These are phyloP conservation scores for Boloria selene DNA, from an alignment of 2,888 invertebrate species.

Conservation along the genomic window DNA sequence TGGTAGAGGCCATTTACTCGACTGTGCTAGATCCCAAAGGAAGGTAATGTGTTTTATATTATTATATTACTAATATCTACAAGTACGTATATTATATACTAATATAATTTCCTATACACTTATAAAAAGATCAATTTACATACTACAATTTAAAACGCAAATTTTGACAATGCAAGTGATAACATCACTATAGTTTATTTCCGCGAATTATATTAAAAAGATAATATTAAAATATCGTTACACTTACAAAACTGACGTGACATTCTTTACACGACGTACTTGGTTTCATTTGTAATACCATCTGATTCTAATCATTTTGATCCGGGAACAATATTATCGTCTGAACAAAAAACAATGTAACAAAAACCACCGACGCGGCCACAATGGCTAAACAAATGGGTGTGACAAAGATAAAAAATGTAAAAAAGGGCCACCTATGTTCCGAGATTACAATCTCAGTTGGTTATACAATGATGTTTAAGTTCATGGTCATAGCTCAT, in stretches of 20 bases:
- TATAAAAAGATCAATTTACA: too few species aligned
- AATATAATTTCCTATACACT: too few species aligned
- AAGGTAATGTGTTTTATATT: too few species aligned
- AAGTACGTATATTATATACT: too few species aligned
- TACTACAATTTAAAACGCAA: too few species aligned
- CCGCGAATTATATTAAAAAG: slow-evolving; percentile 28
- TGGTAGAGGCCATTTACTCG: too few species aligned
- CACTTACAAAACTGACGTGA: slow-evolving; percentile 37
- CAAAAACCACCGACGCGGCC: slow-evolving; percentile 50
- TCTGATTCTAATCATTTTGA: slow-evolving; percentile 60
- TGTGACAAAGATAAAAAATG: slow-evolving; percentile 48
- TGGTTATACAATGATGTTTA: slow-evolving; percentile 29
- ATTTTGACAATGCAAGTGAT: neutral
- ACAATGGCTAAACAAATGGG: slow-evolving; percentile 60
- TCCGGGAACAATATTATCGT: slow-evolving; percentile 70
- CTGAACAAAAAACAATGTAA: slow-evolving; percentile 55
- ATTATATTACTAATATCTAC: too few species aligned
- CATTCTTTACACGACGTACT: slow-evolving; percentile 39
- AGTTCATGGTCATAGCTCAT: slow-evolving; percentile 7
- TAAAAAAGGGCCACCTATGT: slow-evolving; percentile 43
- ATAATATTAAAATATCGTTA: slow-evolving; percentile 37
- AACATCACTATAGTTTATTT: slow-evolving; percentile 1
- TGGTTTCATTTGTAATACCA: slow-evolving; percentile 50
- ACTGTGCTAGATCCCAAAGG: too few species aligned
- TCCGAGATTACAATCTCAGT: slow-evolving; percentile 38